Evolutionary conservation across 2,888 invertebrate genomes (phyloP), one percentile per base, ranked within the genome.

Genomic region (Ophion ellenae): DNA sequence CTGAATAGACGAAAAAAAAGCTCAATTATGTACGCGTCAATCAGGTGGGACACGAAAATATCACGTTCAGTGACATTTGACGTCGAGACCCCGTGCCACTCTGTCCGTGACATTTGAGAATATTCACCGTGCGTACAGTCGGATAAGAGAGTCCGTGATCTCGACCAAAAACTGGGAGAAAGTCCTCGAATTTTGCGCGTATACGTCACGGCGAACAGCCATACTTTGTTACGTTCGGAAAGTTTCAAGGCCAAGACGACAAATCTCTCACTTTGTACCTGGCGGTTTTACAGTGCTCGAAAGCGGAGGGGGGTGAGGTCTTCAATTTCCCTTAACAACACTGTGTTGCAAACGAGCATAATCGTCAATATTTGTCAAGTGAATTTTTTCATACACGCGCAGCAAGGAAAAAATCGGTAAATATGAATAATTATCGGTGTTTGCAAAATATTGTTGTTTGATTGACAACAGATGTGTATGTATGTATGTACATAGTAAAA

Each of bases 41-140:
- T 59, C 14, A 24, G 57, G 20, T 24, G 40, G 17, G 53, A 17
- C n/a, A 24, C 20, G 45, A 47, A 45, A 78, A 45, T 53, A 70
- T 79, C 78, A 61, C n/a, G 63, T 70, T 71, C 63, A 45, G 63
- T 69, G 63, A 79, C 77, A 67, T 67, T 78, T 78, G 40, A 17
- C 24, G 24, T 17, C 24, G 24, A 69, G 67, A 69, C n/a, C 32
- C 24, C 61, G 24, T 59, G 9, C 40, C 53, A 53, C 53, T 53
- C 64, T 61, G 78, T 45, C 77, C 77, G 69, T 77, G 77, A 77
- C 69, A 77, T 69, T 75, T 75, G 24, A 64, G 40, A 17, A 63
- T 11, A 36, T 67, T 67, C 28, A 67, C n/a, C 36, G 67, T 40
- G n/a, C 9, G 67, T 67, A 53, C 45, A 45, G 70, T 70, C 28